A percentile compares a stretch with the other conserved stretches of the same genome.
These are phyloP conservation scores for Chitala chitala DNA, from an alignment of 2,113 vertebrate species.

Conservation along the genomic window DNA sequence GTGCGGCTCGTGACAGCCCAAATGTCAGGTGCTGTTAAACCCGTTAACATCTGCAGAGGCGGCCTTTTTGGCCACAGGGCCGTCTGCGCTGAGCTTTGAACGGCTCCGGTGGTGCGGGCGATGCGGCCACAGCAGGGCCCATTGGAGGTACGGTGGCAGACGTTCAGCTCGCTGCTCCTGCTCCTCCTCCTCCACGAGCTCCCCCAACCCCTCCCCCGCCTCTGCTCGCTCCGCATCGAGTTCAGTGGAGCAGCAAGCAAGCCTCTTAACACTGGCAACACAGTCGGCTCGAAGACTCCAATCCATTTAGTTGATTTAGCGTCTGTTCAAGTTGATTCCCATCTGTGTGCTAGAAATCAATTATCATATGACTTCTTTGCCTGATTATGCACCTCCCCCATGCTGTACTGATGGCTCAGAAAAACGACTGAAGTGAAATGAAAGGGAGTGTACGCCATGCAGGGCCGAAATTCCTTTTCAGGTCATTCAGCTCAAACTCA, in stretches of 20 bases:
- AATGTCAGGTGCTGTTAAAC: no score
- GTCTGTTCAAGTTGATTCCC: background rate
- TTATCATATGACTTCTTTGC: background rate
- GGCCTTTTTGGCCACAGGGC: no score
- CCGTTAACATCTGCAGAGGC: no score
- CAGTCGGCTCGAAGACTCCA: background rate
- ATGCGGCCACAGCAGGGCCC: no score
- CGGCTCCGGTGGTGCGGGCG: no score
- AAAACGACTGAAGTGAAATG: background rate
- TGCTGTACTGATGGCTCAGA: background rate
- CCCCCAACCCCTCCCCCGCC: constrained; percentile 4
- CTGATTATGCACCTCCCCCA: background rate
- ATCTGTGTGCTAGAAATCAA: background rate
- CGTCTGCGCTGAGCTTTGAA: no score
- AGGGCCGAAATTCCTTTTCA: no score
- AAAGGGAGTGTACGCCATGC: no score
- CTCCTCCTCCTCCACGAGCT: constrained; percentile 23
- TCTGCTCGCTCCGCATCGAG: constrained; percentile 42
- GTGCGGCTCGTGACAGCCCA: no score
- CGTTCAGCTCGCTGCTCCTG: no score
- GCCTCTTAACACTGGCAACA: background rate
- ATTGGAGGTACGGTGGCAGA: no score
- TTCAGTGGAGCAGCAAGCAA: constrained; percentile 65
- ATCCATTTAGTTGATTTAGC: background rate
- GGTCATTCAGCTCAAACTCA: background rate